Conservation (phyloP, 2,888 invertebrate species). For the Chrysolina oricalcia region DNA sequence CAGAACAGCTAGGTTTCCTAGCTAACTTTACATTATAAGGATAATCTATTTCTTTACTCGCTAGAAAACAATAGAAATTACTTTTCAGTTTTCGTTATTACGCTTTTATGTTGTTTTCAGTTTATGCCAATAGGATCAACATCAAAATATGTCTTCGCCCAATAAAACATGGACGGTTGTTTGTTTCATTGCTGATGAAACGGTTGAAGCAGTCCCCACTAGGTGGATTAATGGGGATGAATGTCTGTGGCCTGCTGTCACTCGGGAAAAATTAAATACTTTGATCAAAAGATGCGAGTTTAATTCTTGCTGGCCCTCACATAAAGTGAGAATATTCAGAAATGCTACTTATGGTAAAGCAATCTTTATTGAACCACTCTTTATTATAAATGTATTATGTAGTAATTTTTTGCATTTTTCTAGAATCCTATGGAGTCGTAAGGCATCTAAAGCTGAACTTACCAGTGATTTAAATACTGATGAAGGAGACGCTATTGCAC, state of each 20-base stretch:
- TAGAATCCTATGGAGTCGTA: constrained; percentile 23
- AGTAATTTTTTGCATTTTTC: not conserved
- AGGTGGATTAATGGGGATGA: constrained; percentile 36
- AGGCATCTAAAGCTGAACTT: constrained; percentile 26
- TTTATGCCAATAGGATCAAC: not conserved
- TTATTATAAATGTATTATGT: not conserved
- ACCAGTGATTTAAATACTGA: constrained; percentile 31
- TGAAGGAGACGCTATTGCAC: constrained; percentile 19
- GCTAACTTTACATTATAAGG: too few relatives aligned
- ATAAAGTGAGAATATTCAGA: constrained; percentile 32
- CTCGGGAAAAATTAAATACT: constrained; percentile 32
- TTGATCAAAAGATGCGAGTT: constrained; percentile 27
- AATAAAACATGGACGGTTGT: not conserved
- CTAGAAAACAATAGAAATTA: too few relatives aligned
- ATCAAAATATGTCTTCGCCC: constrained; percentile 6
- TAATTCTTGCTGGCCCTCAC: constrained; percentile 32
- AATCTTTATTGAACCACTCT: not conserved
- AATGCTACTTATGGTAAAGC: constrained; percentile 18
- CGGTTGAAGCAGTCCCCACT: constrained; percentile 41
- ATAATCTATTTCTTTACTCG: too few relatives aligned
- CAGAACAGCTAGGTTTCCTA: too few relatives aligned
- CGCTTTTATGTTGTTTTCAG: too few relatives aligned
- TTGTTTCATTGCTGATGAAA: constrained; percentile 30
- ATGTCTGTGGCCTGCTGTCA: constrained; percentile 39
- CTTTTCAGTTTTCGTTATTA: too few relatives aligned